Percentiles rank a stretch among this genome's conserved stretches.
phyloP scores from a whole-genome alignment of 2,113 vertebrate species.

The Barnardius zonarius region DNA sequence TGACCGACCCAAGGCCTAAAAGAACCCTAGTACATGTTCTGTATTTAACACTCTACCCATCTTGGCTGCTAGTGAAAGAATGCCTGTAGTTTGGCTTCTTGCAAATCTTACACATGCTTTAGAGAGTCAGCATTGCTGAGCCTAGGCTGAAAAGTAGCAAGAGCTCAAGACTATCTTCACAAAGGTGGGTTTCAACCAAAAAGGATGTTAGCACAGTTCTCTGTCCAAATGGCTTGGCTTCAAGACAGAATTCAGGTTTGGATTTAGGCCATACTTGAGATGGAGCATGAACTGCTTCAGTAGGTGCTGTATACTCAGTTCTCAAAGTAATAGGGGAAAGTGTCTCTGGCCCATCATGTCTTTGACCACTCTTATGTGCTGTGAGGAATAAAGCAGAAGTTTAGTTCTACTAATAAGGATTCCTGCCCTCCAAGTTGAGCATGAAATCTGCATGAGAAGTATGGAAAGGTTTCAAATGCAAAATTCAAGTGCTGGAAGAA shows the following conservation, averaged over 20 bases:
- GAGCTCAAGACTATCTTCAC: neutral
- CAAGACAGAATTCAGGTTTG: neutral
- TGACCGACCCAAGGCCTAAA: neutral
- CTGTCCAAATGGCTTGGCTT: neutral
- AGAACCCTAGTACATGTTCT: neutral
- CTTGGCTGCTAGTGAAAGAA: neutral
- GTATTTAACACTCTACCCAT: neutral
- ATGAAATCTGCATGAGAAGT: neutral
- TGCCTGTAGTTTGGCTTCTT: neutral
- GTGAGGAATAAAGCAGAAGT: neutral
- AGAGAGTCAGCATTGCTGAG: neutral
- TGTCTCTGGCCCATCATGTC: neutral
- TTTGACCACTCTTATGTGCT: neutral
- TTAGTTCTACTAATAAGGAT: neutral
- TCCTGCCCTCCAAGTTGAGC: neutral
- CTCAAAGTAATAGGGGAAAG: neutral
- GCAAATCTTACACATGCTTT: neutral
- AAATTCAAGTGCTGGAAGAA: neutral
- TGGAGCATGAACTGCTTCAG: neutral
- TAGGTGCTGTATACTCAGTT: neutral
- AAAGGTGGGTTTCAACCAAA: neutral
- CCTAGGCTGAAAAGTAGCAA: neutral
- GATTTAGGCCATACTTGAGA: neutral
- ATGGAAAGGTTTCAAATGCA: neutral
- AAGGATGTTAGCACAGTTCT: neutral